Base-by-base conservation (phyloP, 2,797 vertebrate species). In the Arremon brunneinucha region DNA sequence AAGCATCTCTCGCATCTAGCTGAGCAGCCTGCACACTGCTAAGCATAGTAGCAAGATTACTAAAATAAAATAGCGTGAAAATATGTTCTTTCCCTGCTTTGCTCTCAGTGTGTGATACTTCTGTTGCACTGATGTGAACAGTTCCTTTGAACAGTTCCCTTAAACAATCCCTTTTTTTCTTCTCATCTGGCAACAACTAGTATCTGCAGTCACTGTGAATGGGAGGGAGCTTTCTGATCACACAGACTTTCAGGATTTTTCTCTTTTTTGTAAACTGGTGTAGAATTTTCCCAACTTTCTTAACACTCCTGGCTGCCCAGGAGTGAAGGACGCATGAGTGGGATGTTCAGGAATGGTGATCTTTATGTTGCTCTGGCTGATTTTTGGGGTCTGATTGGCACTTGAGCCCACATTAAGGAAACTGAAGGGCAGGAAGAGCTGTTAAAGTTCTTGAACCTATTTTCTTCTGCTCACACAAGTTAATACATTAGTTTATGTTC, bases 41-140 rank as follows among this genome's bases (percentile, higher is more conserved):
- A 82, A 83, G 59, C 60, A 15, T 83, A 91, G 91, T 85, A 90
- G 89, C 89, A 92, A 75, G 68, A 62, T 49, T 90, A 46, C 77
- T 90, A 79, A 93, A 91, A 71, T 88, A 89, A 88, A 91, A 80
- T 65, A 75, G 57, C 4, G 20, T 86, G 65, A 93, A 86, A 93
- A 68, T 60, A 56, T 11, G 17, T 81, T 74, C 39, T 80, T 92
- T 69, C n/a, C 62, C 71, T 3, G 0, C 83, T 92, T 89, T 69
- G 9, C 59, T 87, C 19, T 13, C 13, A 37, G n/a, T 71, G 37
- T n/a, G 24, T 70, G 60, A 27, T 49, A 52, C 13, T 49, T 95
- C 84, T 80, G 13, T 95, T 91, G 59, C 76, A 37, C n/a, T 68
- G 68, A 85, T 53, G 20, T 60, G 49, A 95, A 13, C 55, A n/a